These are phyloP conservation scores for Drymonia ruficornis DNA, from an alignment of 2,888 invertebrate species.

Conservation along the genomic window DNA sequence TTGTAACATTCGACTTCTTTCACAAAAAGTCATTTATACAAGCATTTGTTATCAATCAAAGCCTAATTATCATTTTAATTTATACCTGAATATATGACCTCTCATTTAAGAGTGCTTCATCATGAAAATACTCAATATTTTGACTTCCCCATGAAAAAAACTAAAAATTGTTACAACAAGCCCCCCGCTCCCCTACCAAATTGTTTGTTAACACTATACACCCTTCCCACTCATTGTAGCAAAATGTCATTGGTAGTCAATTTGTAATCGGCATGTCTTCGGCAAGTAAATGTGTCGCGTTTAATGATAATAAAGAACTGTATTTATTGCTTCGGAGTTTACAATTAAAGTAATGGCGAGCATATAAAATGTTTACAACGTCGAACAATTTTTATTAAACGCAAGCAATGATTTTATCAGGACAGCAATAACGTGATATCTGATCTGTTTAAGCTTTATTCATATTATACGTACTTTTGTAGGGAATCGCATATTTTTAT, in stretches of 20 bases:
- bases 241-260: conserved; percentile 44
- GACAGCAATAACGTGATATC: conserved; percentile 41
- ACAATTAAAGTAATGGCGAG: conserved; percentile 68
- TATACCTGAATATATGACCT: too few species aligned
- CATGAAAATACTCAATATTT: too few species aligned
- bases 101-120: too few species aligned
- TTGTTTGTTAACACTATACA: conserved; percentile 8
- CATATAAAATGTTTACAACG: conserved; percentile 61
- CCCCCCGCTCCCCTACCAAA: too few species aligned
- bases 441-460: conserved; percentile 41
- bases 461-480: conserved; percentile 15
- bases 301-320: conserved; percentile 71
- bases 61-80: too few species aligned
- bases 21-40: too few species aligned
- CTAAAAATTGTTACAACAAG: too few species aligned
- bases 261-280: conserved; percentile 55
- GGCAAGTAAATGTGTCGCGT: conserved; percentile 60
- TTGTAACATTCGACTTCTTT: too few species aligned
- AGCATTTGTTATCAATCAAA: too few species aligned
- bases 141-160: too few species aligned
- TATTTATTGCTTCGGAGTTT: conserved; percentile 54
- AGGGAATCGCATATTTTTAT: conserved; percentile 8
- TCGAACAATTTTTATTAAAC: conserved; percentile 53
- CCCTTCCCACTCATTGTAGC: conserved; percentile 22
- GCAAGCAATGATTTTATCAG: conserved; percentile 52